Conservation (phyloP, 2,888 invertebrate species). For the Tryphoninae sp. region DNA sequence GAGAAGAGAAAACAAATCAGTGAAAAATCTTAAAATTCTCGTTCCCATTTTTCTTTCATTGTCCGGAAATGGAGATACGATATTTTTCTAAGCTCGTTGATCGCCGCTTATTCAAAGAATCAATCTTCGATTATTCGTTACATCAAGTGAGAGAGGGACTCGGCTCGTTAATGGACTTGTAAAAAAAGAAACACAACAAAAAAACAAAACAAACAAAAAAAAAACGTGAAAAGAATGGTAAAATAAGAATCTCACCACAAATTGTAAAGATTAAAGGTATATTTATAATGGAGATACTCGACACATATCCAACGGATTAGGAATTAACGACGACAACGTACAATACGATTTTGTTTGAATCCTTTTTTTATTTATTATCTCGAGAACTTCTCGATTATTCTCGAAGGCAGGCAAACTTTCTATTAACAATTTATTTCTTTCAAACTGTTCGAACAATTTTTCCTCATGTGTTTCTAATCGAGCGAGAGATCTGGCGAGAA, state of each 20-base stretch:
- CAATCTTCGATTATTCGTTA: constrained; percentile 45
- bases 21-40: neutral
- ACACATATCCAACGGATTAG: constrained; percentile 76
- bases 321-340: constrained; percentile 66
- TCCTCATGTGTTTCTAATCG: constrained; percentile 9
- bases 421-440: constrained; percentile 13
- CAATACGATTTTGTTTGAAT: constrained; percentile 62
- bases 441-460: constrained; percentile 11
- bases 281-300: constrained; percentile 71
- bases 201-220: constrained; percentile 21
- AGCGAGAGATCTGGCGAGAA: constrained; percentile 26
- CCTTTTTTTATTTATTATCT: too few relatives aligned
- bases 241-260: constrained; percentile 47
- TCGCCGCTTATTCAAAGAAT: constrained; percentile 26
- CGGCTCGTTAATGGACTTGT: constrained; percentile 38
- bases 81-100: constrained; percentile 63
- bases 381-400: constrained; percentile 34
- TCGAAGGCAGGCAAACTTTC: constrained; percentile 17
- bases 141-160: constrained; percentile 29
- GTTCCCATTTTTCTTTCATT: constrained; percentile 26
- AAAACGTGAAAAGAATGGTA: constrained; percentile 22
- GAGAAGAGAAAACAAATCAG: neutral
- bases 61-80: constrained; percentile 44
- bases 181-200: constrained; percentile 20
- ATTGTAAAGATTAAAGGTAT: constrained; percentile 65